phyloP scores from a whole-genome alignment of 2,113 vertebrate species.

The Onychostruthus taczanowskii region DNA sequence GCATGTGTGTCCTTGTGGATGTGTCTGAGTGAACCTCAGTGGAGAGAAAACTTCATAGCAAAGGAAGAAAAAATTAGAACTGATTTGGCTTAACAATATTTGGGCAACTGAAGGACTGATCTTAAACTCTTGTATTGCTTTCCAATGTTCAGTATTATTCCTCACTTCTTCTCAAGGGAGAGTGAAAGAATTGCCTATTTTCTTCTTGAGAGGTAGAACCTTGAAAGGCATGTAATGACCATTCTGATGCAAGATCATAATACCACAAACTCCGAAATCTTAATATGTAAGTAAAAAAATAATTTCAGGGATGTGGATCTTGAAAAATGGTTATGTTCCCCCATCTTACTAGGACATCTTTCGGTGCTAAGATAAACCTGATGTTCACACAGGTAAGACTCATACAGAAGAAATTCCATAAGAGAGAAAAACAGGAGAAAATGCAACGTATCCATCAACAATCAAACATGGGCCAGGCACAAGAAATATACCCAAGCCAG shows the following conservation, averaged over 20 bases:
- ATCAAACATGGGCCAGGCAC: neutral
- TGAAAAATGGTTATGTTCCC: constrained; percentile 6
- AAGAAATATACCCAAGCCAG: constrained; percentile 11
- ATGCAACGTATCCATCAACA: neutral
- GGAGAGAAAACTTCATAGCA: neutral
- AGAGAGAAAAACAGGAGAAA: neutral
- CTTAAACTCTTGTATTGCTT: constrained; percentile 7
- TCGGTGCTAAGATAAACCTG: neutral
- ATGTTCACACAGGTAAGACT: neutral
- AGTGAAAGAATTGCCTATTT: neutral
- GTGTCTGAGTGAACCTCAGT: neutral
- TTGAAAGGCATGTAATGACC: neutral
- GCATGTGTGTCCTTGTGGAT: too few relatives aligned
- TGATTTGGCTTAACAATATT: neutral
- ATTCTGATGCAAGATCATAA: neutral
- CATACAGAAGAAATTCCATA: neutral
- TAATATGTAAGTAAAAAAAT: neutral
- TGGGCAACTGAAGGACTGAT: neutral
- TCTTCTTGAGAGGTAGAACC: neutral
- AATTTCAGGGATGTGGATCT: constrained; percentile 1
- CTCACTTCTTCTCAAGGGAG: neutral
- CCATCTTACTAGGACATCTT: neutral
- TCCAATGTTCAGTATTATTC: neutral
- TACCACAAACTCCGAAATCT: constrained; percentile 7
- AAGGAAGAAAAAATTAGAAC: neutral